Base-by-base conservation (phyloP, 2,797 vertebrate genomes). In the Halcyon leucocephala region DNA sequence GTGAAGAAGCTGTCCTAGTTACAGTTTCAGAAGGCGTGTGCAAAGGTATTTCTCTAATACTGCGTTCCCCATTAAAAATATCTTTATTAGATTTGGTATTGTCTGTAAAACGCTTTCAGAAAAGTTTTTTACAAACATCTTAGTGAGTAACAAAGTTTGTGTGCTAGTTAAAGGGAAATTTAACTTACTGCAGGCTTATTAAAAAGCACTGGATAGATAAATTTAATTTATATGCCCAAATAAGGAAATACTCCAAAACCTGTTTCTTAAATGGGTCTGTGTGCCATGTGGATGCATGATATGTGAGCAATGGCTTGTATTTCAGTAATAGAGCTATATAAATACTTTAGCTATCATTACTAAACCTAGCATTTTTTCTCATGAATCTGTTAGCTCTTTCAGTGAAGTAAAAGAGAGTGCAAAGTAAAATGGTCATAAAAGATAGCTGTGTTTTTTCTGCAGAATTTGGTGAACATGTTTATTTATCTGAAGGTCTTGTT, bases 401-500 rank as follows among this genome's bases (percentile, higher is more conserved):
- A 41, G 19, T 58, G 55, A 66, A 55, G 29, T 51, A 87, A 78
- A 86, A 90, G 74, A 57, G 31, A 89, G 92, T 33, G 35, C 26
- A 24, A 46, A 67, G n/a, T 54, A 54, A 61, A 25, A 13, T 4
- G 57, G 60, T 29, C 26, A 19, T 74, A 42, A 71, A 89, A 74
- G 44, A 55, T 74, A 92, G 12, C 44, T 26, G 6, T 89, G 39
- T 83, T 72, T 86, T 88, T 90, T 86, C 86, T 82, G 62, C 69
- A 81, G 49, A 73, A 35, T 89, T 80, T 89, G 64, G 33, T 79
- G 84, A 67, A 60, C 9, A 3, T 69, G 29, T 51, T 89, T 86
- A 86, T 90, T 96, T 96, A 89, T 95, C 85, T 65, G 57, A 70
- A 93, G 91, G 73, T 95, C 79, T 90, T 92, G 91, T 83, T 96